Percentiles rank a stretch among this genome's conserved stretches.
Conservation (phyloP, 2,113 vertebrate species). For the Nycticryphes semicollaris region DNA sequence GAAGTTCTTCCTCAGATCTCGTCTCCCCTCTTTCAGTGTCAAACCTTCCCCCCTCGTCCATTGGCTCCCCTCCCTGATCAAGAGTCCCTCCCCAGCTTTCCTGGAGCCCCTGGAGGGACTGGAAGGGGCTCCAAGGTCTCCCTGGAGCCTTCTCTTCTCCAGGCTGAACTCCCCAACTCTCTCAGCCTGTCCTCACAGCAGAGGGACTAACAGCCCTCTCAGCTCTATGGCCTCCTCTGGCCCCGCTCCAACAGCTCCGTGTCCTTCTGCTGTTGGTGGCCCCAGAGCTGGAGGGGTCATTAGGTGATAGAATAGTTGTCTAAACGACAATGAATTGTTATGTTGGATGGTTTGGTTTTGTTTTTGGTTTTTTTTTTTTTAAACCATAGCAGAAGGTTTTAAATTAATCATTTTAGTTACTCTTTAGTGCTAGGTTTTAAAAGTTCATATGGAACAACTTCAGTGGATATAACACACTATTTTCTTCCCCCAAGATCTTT, state of each 20-base stretch:
- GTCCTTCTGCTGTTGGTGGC: background rate
- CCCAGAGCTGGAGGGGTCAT: background rate
- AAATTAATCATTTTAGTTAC: background rate
- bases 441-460: background rate
- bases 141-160: no score
- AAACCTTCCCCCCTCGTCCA: background rate
- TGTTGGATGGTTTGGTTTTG: no score
- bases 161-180: no score
- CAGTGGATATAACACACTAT: background rate
- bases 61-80: background rate
- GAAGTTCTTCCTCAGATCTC: background rate
- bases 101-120: background rate
- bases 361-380: background rate
- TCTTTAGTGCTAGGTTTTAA: background rate
- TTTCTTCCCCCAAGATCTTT: background rate
- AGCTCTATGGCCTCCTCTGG: background rate
- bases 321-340: background rate
- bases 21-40: background rate
- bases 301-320: background rate
- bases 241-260: background rate
- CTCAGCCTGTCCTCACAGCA: background rate
- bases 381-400: background rate
- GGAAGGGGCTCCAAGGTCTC: background rate
- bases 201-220: background rate
- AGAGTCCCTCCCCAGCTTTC: background rate